These are phyloP conservation scores for Perizoma affinitatum DNA, from an alignment of 2,888 invertebrate genomes.

Conservation along the genomic window DNA sequence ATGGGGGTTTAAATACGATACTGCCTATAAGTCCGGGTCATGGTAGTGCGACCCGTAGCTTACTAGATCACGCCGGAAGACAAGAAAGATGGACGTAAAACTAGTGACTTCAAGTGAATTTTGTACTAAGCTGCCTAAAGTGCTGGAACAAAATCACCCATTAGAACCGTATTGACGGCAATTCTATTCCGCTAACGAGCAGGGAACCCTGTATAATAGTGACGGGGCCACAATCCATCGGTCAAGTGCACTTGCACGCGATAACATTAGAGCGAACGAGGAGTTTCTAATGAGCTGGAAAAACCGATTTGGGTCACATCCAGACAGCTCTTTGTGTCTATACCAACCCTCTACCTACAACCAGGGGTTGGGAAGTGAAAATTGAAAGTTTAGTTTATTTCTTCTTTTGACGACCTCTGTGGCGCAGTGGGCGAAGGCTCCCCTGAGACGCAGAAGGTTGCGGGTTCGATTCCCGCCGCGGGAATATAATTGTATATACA, in stretches of 20 bases:
- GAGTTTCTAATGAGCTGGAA: constrained; percentile 47
- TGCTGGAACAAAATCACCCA: neutral
- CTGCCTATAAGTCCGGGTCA: no score
- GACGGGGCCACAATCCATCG: constrained; percentile 19
- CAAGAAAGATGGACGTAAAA: no score
- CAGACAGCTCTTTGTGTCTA: constrained; percentile 8
- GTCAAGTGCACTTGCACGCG: constrained; percentile 35
- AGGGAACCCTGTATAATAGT: constrained; percentile 15
- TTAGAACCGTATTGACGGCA: constrained; percentile 2
- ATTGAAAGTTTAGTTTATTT: no score
- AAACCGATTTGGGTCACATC: constrained; percentile 45
- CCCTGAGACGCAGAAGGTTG: no score
- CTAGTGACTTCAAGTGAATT: no score
- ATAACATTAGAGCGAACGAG: constrained; percentile 27
- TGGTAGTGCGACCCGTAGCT: no score
- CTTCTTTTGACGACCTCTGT: no score
- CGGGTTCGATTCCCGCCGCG: no score
- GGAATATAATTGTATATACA: no score
- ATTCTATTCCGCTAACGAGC: constrained; percentile 9
- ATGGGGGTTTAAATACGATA: no score
- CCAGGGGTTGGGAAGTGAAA: neutral
- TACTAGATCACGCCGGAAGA: no score
- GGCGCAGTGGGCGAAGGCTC: no score
- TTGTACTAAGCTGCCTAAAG: neutral
- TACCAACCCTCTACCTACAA: neutral